A percentile compares a stretch with the other conserved stretches of the same genome.
Evolutionary conservation across 2,888 invertebrate species (phyloP).

Genomic region (Drosophila neonasuta): DNA sequence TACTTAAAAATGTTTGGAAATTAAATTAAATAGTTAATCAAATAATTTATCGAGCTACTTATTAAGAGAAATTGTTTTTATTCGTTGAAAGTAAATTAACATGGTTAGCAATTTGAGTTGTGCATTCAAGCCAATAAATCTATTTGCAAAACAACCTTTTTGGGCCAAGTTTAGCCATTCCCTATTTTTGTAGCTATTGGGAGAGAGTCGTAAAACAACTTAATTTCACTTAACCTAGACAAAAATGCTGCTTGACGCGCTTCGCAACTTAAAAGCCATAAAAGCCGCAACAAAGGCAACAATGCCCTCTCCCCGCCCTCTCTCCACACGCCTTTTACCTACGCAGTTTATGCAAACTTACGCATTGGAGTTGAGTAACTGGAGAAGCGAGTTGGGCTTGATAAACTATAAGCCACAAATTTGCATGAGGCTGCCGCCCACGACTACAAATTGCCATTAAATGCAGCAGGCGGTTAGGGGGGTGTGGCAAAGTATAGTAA

Average conservation of each 20-base stretch:
- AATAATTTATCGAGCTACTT: too few relatives aligned
- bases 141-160: neutral
- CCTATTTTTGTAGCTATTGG: neutral
- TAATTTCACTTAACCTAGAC: slow-evolving; percentile 47
- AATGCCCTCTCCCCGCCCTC: slow-evolving; percentile 3
- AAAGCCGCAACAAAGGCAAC: slow-evolving; percentile 62
- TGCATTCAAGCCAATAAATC: neutral
- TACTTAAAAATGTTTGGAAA: too few relatives aligned
- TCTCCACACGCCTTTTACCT: slow-evolving; percentile 27
- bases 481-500: slow-evolving; percentile 41
- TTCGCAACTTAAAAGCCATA: slow-evolving; percentile 56
- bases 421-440: slow-evolving; percentile 68
- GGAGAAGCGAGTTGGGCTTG: slow-evolving; percentile 51
- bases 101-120: neutral
- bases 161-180: neutral
- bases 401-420: slow-evolving; percentile 77
- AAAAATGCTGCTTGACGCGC: slow-evolving; percentile 49
- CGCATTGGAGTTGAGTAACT: slow-evolving; percentile 45
- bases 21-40: too few relatives aligned
- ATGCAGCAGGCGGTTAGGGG: slow-evolving; percentile 56
- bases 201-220: slow-evolving; percentile 30
- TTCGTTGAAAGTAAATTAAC: too few relatives aligned
- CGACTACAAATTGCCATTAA: slow-evolving; percentile 77
- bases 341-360: slow-evolving; percentile 72
- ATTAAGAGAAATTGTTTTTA: too few relatives aligned